Evolutionary conservation across 2,113 vertebrate species (phyloP).

Genomic region (Platycercus adscitus): DNA sequence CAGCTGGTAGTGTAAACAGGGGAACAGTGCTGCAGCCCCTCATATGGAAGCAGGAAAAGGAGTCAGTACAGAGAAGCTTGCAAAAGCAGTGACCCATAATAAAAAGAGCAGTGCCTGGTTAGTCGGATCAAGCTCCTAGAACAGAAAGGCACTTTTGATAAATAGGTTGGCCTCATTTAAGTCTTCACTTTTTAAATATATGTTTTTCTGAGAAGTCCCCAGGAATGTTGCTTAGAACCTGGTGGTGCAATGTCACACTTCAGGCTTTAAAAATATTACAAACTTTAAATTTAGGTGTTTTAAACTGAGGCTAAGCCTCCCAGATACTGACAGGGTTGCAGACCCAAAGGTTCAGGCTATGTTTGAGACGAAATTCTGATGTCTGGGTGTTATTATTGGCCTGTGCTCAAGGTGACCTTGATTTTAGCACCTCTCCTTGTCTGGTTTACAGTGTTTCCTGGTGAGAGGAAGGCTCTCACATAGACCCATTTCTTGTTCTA

Average conservation of each 20-base stretch:
- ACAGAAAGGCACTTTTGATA: slow-evolving; percentile 7
- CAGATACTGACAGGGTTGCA: background rate
- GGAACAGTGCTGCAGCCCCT: background rate
- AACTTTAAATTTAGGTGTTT: background rate
- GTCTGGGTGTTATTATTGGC: background rate
- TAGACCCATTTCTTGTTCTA: background rate
- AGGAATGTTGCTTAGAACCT: background rate
- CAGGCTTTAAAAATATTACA: background rate
- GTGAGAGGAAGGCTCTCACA: background rate
- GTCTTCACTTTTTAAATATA: background rate
- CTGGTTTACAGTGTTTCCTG: slow-evolving; percentile 1
- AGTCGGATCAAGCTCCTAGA: slow-evolving; percentile 18
- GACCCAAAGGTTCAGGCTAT: background rate
- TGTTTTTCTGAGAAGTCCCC: background rate
- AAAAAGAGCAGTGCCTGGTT: slow-evolving; percentile 39
- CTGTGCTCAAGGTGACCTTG: background rate
- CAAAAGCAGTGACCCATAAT: slow-evolving; percentile 38
- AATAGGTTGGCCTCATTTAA: background rate
- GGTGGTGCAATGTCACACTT: background rate
- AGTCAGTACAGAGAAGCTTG: slow-evolving; percentile 29
- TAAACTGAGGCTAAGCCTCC: background rate
- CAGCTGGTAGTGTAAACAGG: slow-evolving; percentile 40
- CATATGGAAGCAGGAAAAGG: background rate
- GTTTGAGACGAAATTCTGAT: background rate
- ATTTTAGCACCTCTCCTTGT: slow-evolving; percentile 6